Evolutionary conservation across 1,140 invertebrate genomes (phyloP), one percentile per base, ranked within the genome.

Genomic region (Doryteuthis pealeii): DNA sequence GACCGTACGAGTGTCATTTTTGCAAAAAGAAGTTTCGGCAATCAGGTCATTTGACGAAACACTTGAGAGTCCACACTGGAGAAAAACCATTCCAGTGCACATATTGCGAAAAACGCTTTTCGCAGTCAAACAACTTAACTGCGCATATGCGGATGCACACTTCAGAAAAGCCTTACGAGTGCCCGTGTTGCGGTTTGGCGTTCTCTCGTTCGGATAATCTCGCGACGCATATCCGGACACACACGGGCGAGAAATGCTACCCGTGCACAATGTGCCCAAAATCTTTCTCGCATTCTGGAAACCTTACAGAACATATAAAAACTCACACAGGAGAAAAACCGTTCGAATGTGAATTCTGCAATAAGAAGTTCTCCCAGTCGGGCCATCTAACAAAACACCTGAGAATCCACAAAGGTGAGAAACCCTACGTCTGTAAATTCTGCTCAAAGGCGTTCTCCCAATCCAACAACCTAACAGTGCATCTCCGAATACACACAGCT

Each of bases 401-500:
- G 91, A 80, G 92, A 72, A 83, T 92, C 0, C 92, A 93, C 40
- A 77, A 28, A 30, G 76, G 76, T n/a, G 73, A 74, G 15, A 77
- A 72, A 32, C 73, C 73, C 92, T 94, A 73, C 94, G 95, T 83
- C 91, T 91, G 33, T 92, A 90, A 92, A 2, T 91, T 96, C 65
- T 96, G 95, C 82, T 92, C 94, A 72, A 94, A 95, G 83, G 90
- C 91, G 31, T 91, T 95, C 73, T 94, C 94, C 78, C 93, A 94
- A 15, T 93, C 94, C 81, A 96, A 94, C 31, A 97, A 95, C 0
- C 88, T 97, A 49, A 97, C 95, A 28, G 97, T 96, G 87, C 96
- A 97, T 89, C 89, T 96, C 54, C 89, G 95, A 81, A 96, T 54
- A 68, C 77, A 76, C 33, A 66, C 72, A 1, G 77, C 70, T 10